phyloP scores from a whole-genome alignment of 2,888 invertebrate genomes.

The Eumacrocentrus americanus region DNA sequence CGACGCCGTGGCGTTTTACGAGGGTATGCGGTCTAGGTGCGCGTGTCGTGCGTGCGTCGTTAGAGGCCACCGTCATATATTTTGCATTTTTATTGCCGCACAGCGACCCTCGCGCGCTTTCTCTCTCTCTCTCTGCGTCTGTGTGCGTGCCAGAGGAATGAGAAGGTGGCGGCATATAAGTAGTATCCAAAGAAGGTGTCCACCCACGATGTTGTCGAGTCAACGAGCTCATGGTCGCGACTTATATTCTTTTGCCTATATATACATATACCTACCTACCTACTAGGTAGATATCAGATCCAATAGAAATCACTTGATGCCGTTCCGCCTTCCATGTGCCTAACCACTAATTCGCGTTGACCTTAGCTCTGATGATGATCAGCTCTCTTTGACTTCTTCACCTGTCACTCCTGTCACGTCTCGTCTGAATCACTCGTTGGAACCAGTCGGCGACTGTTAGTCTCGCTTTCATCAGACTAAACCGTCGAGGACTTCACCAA shows the following conservation, averaged over 20 bases:
- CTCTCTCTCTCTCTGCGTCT: neutral
- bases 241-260: neutral
- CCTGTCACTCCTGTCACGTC: neutral
- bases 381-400: slow-evolving; percentile 14
- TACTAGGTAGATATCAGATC: neutral
- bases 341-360: slow-evolving; percentile 1
- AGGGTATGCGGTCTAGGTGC: slow-evolving; percentile 37
- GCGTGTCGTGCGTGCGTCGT: slow-evolving; percentile 43
- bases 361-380: no score
- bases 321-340: no score
- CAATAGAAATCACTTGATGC: slow-evolving; percentile 10
- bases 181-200: slow-evolving; percentile 23
- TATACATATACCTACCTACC: no score
- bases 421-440: no score
- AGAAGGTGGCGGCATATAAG: slow-evolving; percentile 17
- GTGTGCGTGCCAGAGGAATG: slow-evolving; percentile 9
- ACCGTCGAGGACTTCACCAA: neutral
- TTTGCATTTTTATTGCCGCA: slow-evolving; percentile 54
- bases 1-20: slow-evolving; percentile 37
- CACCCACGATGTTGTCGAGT: slow-evolving; percentile 31
- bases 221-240: slow-evolving; percentile 22
- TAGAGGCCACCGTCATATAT: slow-evolving; percentile 45
- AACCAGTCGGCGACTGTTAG: slow-evolving; percentile 1
- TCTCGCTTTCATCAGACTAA: neutral
- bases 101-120: slow-evolving; percentile 5